These are phyloP conservation scores for Oreochromis tanganicae DNA, from an alignment of 2,113 vertebrate genomes.

Conservation along the genomic window DNA sequence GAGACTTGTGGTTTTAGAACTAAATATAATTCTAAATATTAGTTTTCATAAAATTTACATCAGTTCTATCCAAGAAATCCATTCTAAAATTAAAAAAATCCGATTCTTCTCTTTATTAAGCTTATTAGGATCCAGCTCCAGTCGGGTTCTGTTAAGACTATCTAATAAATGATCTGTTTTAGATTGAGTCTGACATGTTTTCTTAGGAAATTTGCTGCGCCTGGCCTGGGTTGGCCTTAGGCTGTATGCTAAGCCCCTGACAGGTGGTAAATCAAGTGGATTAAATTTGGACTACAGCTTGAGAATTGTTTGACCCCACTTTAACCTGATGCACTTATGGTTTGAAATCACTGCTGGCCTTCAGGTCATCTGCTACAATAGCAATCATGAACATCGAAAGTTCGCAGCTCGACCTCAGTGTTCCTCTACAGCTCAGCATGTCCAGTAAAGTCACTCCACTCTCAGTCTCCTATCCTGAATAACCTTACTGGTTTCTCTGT, in stretches of 20 bases:
- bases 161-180: background rate
- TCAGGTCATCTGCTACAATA: background rate
- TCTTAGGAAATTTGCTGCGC: background rate
- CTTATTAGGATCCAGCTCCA: background rate
- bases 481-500: background rate
- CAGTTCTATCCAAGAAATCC: background rate
- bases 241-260: background rate
- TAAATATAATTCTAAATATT: background rate
- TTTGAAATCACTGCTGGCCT: background rate
- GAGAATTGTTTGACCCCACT: background rate
- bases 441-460: background rate
- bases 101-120: background rate
- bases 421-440: background rate
- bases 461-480: background rate
- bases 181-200: background rate
- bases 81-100: background rate
- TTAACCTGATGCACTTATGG: accelerated
- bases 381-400: background rate
- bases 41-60: background rate
- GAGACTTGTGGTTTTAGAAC: background rate
- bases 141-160: background rate
- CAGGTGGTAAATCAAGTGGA: background rate
- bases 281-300: background rate
- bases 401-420: background rate
- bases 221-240: background rate